Evolutionary conservation across 2,113 vertebrate species (phyloP).

Genomic region (Poecilia latipinna): DNA sequence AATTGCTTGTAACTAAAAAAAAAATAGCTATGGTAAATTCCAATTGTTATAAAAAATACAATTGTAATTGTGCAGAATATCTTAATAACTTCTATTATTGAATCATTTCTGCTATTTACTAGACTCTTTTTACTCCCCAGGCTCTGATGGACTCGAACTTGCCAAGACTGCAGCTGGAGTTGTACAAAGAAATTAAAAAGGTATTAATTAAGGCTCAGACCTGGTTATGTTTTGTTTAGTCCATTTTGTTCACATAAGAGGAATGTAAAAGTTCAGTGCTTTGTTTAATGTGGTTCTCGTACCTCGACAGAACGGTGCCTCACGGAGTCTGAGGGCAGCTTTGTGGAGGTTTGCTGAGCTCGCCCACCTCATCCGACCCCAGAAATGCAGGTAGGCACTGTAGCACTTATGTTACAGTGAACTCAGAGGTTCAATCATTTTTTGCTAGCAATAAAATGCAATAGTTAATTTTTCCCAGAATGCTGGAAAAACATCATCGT

Average conservation of each 20-base stretch:
- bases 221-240: not conserved
- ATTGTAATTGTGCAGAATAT: not conserved
- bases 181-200: conserved; percentile 99
- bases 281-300: not conserved
- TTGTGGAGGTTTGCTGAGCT: conserved; percentile 98
- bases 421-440: not conserved
- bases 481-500: not conserved
- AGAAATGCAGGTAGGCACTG: conserved; percentile 92
- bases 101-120: not conserved
- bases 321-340: conserved; percentile 93
- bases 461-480: not conserved
- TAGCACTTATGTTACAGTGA: too few relatives aligned
- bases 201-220: conserved; percentile 62
- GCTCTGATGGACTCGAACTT: conserved; percentile 98
- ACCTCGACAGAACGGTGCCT: conserved; percentile 88
- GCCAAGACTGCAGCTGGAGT: conserved; percentile 92
- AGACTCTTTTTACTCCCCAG: conserved; percentile 68
- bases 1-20: too few relatives aligned
- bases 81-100: not conserved
- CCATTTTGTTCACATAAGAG: not conserved
- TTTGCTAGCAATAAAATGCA: not conserved
- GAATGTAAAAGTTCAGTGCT: not conserved
- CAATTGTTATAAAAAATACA: not conserved
- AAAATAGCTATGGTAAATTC: not conserved
- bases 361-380: conserved; percentile 93